phyloP scores from a whole-genome alignment of 1,140 invertebrate species.

The Dinoponera quadriceps region DNA sequence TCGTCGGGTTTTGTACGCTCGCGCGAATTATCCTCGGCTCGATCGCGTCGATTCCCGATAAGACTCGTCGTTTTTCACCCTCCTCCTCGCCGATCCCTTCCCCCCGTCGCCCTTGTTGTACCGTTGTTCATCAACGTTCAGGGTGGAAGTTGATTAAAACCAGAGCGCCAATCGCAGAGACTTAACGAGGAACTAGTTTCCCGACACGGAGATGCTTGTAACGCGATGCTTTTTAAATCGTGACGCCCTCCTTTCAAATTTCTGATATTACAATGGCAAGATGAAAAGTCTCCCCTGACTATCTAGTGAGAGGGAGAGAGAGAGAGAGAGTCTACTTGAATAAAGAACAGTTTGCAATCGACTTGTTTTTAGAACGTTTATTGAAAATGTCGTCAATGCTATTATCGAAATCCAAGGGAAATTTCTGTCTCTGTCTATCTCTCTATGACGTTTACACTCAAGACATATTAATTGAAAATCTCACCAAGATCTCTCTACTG shows the following conservation, averaged over 20 bases:
- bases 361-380: not conserved
- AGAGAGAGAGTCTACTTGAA: not conserved
- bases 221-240: slow-evolving; percentile 34
- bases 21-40: slow-evolving; percentile 78
- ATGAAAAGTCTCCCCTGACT: slow-evolving; percentile 1
- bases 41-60: slow-evolving; percentile 76
- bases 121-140: slow-evolving; percentile 29
- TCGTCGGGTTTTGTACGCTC: slow-evolving; percentile 72
- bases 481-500: too few species aligned
- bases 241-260: slow-evolving; percentile 35
- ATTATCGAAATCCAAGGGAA: not conserved
- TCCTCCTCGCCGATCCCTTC: not conserved
- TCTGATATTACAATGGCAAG: not conserved
- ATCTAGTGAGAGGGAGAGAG: not conserved
- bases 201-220: slow-evolving; percentile 33
- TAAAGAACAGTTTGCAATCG: not conserved
- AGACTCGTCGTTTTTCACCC: slow-evolving; percentile 64
- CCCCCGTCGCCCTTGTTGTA: not conserved
- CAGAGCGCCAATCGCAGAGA: slow-evolving; percentile 48
- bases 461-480: not conserved
- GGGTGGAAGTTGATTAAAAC: slow-evolving; percentile 70
- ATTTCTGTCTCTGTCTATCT: too few species aligned
- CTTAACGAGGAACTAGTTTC: slow-evolving; percentile 50
- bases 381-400: not conserved
- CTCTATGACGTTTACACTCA: not conserved